Percentiles rank a stretch among this genome's conserved stretches.
Evolutionary conservation across 2,888 invertebrate species (phyloP).

Genomic region (Pecten maximus): DNA sequence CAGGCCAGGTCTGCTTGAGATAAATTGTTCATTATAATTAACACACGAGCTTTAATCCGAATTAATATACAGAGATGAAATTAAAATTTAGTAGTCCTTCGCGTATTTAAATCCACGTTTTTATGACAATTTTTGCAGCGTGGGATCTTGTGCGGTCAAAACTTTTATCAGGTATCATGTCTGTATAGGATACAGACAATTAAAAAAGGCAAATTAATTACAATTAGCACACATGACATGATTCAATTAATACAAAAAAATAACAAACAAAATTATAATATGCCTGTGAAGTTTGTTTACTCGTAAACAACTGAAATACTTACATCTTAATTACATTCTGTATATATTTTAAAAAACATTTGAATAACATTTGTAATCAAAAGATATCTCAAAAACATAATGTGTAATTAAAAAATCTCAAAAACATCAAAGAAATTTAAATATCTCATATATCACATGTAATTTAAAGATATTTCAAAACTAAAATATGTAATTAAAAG

Average conservation of each 20-base stretch:
- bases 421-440: too few species aligned
- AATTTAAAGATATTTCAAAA: too few species aligned
- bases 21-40: not conserved
- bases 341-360: not conserved
- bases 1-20: not conserved
- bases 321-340: not conserved
- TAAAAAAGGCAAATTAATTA: not conserved
- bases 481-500: too few species aligned
- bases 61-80: not conserved
- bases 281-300: not conserved
- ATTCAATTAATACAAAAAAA: not conserved
- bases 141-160: conserved; percentile 22
- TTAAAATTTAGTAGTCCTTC: not conserved
- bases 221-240: not conserved
- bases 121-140: conserved; percentile 1
- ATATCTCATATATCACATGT: too few species aligned
- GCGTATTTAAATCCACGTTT: not conserved
- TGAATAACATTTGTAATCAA: not conserved
- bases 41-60: not conserved
- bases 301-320: not conserved
- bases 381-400: too few species aligned
- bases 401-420: too few species aligned
- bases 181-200: not conserved
- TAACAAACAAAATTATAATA: not conserved
- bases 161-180: conserved; percentile 23